A percentile compares a stretch with the other conserved stretches of the same genome.
phyloP scores from a whole-genome alignment of 2,888 invertebrate species.

The Eurois occulta region DNA sequence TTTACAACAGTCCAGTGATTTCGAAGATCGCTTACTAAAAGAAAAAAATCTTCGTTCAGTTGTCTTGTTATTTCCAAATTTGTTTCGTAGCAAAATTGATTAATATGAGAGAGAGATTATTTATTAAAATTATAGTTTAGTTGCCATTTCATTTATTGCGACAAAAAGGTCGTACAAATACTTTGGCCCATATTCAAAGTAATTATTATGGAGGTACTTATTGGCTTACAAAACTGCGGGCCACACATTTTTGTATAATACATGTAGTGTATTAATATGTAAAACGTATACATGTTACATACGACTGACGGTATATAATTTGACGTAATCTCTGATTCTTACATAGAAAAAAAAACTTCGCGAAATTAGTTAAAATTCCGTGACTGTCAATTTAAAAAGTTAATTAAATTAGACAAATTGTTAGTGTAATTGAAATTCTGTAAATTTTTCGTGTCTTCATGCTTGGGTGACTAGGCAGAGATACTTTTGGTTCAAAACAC shows the following conservation, averaged over 20 bases:
- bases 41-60: not conserved
- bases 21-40: not conserved
- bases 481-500: conserved; percentile 35
- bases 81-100: conserved; percentile 48
- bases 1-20: conserved; percentile 29
- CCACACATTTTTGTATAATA: conserved; percentile 56
- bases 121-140: conserved; percentile 15
- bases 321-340: conserved; percentile 60
- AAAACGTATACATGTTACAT: conserved; percentile 61
- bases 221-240: conserved; percentile 54
- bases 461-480: conserved; percentile 44
- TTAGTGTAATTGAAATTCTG: conserved; percentile 60
- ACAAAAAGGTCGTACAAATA: not conserved
- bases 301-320: conserved; percentile 64
- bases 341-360: conserved; percentile 33
- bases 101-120: conserved; percentile 42
- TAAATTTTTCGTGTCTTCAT: conserved; percentile 38
- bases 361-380: conserved; percentile 63
- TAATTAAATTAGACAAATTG: conserved; percentile 72
- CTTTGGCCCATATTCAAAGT: not conserved
- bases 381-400: conserved; percentile 78
- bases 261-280: conserved; percentile 62
- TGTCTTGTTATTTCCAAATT: conserved; percentile 43
- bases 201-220: conserved; percentile 6
- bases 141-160: conserved; percentile 18